Evolutionary conservation across 2,888 invertebrate species (phyloP).

Genomic region (Lycaena phlaeas): DNA sequence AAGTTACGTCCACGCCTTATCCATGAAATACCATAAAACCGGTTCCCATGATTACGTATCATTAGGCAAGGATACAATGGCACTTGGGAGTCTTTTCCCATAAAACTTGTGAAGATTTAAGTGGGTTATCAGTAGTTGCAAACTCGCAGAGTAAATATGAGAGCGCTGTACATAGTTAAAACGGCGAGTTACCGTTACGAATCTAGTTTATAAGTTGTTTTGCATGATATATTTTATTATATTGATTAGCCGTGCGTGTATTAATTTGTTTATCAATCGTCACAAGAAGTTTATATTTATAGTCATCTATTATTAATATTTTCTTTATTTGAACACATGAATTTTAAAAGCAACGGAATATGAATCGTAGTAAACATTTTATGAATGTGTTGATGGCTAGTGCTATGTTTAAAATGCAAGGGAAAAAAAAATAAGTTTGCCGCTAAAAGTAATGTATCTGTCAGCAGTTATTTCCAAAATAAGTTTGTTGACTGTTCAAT

Average conservation of each 20-base stretch:
- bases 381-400: too few species aligned
- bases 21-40: conserved; percentile 46
- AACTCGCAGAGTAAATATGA: conserved; percentile 1
- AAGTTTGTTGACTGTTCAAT: too few species aligned
- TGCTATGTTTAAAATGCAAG: too few species aligned
- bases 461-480: too few species aligned
- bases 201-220: conserved; percentile 1
- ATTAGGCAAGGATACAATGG: conserved; percentile 20
- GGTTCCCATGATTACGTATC: conserved; percentile 39
- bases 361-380: too few species aligned
- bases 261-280: neutral
- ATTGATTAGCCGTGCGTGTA: neutral
- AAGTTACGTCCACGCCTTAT: conserved; percentile 27
- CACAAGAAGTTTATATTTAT: too few species aligned
- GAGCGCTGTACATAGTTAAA: neutral
- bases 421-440: too few species aligned
- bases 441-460: too few species aligned
- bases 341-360: neutral
- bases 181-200: conserved; percentile 1
- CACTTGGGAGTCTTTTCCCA: conserved; percentile 3
- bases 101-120: conserved; percentile 1
- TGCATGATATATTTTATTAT: neutral
- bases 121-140: conserved; percentile 6
- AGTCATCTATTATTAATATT: neutral
- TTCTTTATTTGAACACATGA: too few species aligned